phyloP scores from a whole-genome alignment of 2,888 invertebrate species.

The Seira musarum region DNA sequence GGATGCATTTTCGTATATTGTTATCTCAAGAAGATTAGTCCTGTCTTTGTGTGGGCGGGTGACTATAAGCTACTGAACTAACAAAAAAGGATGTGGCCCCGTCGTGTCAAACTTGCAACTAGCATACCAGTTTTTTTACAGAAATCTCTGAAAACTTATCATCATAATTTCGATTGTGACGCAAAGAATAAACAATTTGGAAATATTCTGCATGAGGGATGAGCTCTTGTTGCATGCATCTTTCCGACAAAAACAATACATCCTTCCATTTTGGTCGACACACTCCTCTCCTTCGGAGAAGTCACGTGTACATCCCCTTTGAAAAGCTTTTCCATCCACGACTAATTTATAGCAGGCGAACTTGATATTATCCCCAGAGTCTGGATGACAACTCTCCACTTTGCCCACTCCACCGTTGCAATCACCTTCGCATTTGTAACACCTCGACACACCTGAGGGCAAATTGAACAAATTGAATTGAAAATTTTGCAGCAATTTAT shows the following conservation, averaged over 20 bases:
- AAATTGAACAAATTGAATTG: not conserved
- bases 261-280: constrained; percentile 7
- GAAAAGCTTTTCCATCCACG: constrained; percentile 16
- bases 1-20: not conserved
- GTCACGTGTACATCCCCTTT: constrained; percentile 30
- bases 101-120: not conserved
- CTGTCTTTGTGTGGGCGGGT: not conserved
- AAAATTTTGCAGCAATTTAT: not conserved
- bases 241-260: constrained; percentile 23
- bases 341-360: constrained; percentile 27
- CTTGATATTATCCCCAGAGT: not conserved
- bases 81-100: not conserved
- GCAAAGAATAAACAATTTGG: not conserved
- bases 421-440: constrained; percentile 35
- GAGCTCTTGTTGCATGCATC: constrained; percentile 14
- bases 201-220: not conserved
- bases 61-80: not conserved
- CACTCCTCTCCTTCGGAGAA: constrained; percentile 31
- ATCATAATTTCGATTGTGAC: no score
- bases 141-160: not conserved
- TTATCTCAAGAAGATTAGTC: not conserved
- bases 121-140: not conserved
- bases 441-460: constrained; percentile 14
- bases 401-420: constrained; percentile 16
- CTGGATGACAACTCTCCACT: constrained; percentile 20